Percentiles rank a stretch among this genome's conserved stretches.
Evolutionary conservation across 2,888 invertebrate species (phyloP).

Genomic region (Congeria kusceri): DNA sequence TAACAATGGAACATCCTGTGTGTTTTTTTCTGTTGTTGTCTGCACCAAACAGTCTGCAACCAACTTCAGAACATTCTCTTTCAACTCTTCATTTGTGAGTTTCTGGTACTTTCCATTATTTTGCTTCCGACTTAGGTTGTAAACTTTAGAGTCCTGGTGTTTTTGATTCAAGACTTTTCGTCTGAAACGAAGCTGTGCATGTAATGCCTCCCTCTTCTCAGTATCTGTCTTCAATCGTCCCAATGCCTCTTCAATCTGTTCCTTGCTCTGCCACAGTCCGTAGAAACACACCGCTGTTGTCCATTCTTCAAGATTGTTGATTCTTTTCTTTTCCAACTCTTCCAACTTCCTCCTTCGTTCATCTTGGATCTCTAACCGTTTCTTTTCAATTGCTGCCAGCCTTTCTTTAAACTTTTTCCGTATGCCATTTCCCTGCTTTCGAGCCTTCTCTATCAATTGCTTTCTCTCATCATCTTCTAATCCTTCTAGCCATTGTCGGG

Average conservation of each 20-base stretch:
- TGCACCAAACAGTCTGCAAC: too few species aligned
- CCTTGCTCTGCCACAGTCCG: slow-evolving; percentile 53
- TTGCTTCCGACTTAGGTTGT: slow-evolving; percentile 12
- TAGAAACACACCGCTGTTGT: slow-evolving; percentile 50
- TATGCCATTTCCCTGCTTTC: slow-evolving; percentile 38
- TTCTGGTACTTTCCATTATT: slow-evolving; percentile 18
- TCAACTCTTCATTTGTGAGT: neutral
- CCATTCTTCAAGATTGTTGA: slow-evolving; percentile 31
- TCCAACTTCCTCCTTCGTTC: slow-evolving; percentile 15
- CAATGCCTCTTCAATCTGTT: slow-evolving; percentile 16
- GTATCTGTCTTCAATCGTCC: slow-evolving; percentile 7
- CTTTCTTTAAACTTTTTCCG: slow-evolving; percentile 40
- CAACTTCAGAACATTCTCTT: slow-evolving; percentile 10
- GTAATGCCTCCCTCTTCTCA: slow-evolving; percentile 15
- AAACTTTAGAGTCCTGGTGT: slow-evolving; percentile 31
- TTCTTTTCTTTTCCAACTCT: slow-evolving; percentile 31
- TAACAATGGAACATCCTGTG: too few species aligned
- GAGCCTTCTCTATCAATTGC: slow-evolving; percentile 20
- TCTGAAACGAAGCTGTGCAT: slow-evolving; percentile 40
- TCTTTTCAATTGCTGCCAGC: slow-evolving; percentile 43
- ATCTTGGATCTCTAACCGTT: slow-evolving; percentile 30
- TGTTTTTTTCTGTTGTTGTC: too few species aligned
- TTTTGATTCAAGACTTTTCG: slow-evolving; percentile 45
- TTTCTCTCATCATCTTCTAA: slow-evolving; percentile 29
- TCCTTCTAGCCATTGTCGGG: slow-evolving; percentile 35